Percentiles rank a stretch among this genome's conserved stretches.
Evolutionary conservation across 2,888 invertebrate genomes (phyloP).

Genomic region (Heteromyza rotundicornis): DNA sequence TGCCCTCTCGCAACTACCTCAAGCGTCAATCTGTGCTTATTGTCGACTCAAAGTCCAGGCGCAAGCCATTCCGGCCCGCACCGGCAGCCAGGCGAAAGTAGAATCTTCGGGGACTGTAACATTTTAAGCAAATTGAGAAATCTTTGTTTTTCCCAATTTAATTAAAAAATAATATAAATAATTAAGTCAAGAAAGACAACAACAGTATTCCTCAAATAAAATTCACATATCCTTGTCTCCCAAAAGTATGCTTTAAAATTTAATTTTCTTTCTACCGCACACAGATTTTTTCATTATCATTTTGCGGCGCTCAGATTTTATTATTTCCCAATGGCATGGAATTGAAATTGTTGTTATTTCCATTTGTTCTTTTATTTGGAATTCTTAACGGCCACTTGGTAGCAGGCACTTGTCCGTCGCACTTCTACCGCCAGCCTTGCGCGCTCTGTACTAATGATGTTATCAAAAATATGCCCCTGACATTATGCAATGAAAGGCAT

Average conservation of each 20-base stretch:
- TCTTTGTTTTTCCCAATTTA: too few relatives aligned
- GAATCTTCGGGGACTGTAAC: not conserved
- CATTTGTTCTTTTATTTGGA: not conserved
- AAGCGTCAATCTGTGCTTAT: conserved; percentile 85
- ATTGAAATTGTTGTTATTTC: conserved; percentile 33
- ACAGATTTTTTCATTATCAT: conserved; percentile 26
- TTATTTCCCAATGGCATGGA: conserved; percentile 28
- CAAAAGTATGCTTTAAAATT: conserved; percentile 38
- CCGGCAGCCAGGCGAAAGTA: conserved; percentile 46
- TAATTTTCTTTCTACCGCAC: conserved; percentile 30
- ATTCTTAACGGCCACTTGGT: conserved; percentile 27
- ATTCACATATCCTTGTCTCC: too few relatives aligned
- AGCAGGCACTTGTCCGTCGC: conserved; percentile 10
- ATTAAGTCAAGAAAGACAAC: not conserved
- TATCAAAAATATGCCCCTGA: conserved; percentile 36
- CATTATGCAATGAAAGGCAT: conserved; percentile 32
- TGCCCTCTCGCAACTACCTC: conserved; percentile 78
- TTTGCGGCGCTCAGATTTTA: conserved; percentile 14
- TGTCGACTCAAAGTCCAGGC: conserved; percentile 80
- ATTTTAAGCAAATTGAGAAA: too few relatives aligned
- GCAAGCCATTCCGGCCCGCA: conserved; percentile 71
- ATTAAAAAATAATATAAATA: too few relatives aligned
- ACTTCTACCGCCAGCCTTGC: not conserved
- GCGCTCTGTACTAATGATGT: conserved; percentile 34
- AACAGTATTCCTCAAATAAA: not conserved